These are phyloP conservation scores for Julus scandinavius DNA, from an alignment of 2,888 invertebrate species.

Conservation along the genomic window DNA sequence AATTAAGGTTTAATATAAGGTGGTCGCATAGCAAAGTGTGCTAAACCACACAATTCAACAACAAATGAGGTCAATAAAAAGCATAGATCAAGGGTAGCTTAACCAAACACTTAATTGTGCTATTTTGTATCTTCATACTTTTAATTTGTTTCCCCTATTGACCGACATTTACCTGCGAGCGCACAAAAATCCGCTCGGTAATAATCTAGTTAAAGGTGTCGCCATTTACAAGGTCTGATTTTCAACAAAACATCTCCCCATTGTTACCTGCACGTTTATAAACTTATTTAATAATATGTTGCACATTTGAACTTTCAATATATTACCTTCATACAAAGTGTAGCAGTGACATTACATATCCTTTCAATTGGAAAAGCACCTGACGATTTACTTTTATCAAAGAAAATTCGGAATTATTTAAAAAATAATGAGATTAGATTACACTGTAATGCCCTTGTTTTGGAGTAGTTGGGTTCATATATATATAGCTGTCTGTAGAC, in stretches of 20 bases:
- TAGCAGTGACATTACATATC: background rate
- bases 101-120: background rate
- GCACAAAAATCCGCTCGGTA: background rate
- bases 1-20: background rate
- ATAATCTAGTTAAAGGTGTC: background rate
- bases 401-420: background rate
- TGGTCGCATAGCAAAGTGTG: background rate
- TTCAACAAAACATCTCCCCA: background rate
- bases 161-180: background rate
- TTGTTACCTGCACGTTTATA: background rate
- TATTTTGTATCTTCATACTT: background rate
- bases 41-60: background rate
- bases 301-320: background rate
- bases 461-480: background rate
- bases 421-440: background rate
- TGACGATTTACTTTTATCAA: background rate
- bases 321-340: background rate
- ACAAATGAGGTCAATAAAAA: background rate
- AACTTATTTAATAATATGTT: no score
- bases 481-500: background rate
- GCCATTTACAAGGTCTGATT: background rate
- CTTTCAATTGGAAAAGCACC: background rate
- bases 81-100: background rate
- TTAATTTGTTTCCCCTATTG: background rate
- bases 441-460: background rate